Evolutionary conservation across 1,140 invertebrate species (phyloP).

Genomic region (Ooceraea biroi): DNA sequence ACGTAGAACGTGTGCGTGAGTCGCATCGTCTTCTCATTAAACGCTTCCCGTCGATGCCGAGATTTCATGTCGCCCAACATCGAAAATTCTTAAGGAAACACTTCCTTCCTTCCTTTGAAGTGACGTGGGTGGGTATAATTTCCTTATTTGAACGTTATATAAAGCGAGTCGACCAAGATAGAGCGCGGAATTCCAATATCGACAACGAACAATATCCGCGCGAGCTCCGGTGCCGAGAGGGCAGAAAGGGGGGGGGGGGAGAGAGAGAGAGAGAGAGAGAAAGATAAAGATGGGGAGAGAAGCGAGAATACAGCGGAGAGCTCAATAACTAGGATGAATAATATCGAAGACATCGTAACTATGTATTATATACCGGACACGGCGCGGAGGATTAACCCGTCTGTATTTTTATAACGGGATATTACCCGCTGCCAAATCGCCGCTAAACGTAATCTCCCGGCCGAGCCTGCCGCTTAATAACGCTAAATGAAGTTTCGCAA

Average conservation of each 20-base stretch:
- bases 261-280: conserved; percentile 14
- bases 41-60: neutral
- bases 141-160: conserved; percentile 72
- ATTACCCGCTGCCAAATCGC: conserved; percentile 50
- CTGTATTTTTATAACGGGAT: conserved; percentile 57
- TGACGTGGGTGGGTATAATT: conserved; percentile 64
- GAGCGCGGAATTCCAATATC: conserved; percentile 74
- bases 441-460: conserved; percentile 53
- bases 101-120: conserved; percentile 53
- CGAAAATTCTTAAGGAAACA: conserved; percentile 49
- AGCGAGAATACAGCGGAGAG: conserved; percentile 64
- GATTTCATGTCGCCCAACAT: conserved; percentile 33
- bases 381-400: conserved; percentile 48
- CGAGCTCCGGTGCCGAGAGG: conserved; percentile 38
- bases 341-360: conserved; percentile 71
- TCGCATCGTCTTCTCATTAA: conserved; percentile 21
- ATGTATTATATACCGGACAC: conserved; percentile 54
- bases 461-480: conserved; percentile 51
- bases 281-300: neutral
- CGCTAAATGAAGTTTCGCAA: conserved; percentile 50
- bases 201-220: conserved; percentile 74
- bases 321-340: conserved; percentile 74
- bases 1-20: too few relatives aligned
- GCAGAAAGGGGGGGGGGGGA: neutral
- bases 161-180: conserved; percentile 65